Evolutionary conservation across 1,140 invertebrate species (phyloP).

Genomic region (Brachionus rotundiformis): DNA sequence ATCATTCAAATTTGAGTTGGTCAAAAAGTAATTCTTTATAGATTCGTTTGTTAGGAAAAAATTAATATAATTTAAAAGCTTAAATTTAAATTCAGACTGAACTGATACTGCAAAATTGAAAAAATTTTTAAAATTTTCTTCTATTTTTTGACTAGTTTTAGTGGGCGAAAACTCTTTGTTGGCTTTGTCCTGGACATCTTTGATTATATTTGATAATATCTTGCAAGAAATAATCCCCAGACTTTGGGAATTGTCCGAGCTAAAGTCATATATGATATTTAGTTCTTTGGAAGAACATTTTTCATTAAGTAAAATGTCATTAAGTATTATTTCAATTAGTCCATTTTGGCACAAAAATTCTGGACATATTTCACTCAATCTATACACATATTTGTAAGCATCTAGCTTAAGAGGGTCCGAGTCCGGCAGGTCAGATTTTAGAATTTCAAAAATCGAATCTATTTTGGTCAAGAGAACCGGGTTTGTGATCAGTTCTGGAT

Average conservation of each 20-base stretch:
- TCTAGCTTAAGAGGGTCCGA: background rate
- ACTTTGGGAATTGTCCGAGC: background rate
- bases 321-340: conserved; percentile 7
- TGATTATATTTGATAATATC: conserved; percentile 7
- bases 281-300: background rate
- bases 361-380: conserved; percentile 20
- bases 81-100: conserved; percentile 45
- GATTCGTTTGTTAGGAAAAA: background rate
- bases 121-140: background rate
- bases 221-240: conserved; percentile 17
- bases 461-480: conserved; percentile 42
- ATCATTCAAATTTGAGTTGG: background rate
- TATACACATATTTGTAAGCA: conserved; percentile 29
- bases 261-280: conserved; percentile 12
- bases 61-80: conserved; percentile 44
- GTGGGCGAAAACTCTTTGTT: background rate
- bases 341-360: conserved; percentile 46
- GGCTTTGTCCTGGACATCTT: background rate
- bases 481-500: conserved; percentile 24
- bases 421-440: background rate
- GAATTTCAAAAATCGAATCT: conserved; percentile 9
- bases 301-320: conserved; percentile 3
- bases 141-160: background rate
- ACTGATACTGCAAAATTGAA: background rate
- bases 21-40: background rate